Conservation (phyloP, 2,888 invertebrate species). For the Stenotaenia linearis region DNA sequence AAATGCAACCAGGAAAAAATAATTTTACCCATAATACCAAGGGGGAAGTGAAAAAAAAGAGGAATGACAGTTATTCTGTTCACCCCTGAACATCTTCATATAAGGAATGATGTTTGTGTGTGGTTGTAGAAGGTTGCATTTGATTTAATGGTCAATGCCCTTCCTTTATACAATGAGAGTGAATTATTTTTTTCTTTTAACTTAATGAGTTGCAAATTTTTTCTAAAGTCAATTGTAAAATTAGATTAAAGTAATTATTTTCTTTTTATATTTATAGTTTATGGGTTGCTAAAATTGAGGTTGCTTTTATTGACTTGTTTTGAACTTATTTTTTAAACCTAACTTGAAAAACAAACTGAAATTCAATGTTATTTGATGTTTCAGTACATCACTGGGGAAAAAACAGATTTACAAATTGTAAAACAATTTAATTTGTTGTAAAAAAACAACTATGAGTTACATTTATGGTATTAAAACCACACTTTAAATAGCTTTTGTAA, state of each 20-base stretch:
- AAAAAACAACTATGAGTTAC: no score
- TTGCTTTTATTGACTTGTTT: not conserved
- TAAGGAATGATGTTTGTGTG: not conserved
- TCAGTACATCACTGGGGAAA: no score
- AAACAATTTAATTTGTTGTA: no score
- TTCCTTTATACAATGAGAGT: not conserved
- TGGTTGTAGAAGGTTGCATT: not conserved
- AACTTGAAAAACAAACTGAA: no score
- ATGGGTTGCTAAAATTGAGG: not conserved
- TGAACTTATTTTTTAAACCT: no score
- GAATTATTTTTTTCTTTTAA: not conserved
- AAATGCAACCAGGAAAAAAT: no score
- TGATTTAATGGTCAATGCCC: not conserved
- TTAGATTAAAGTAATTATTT: not conserved
- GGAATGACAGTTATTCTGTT: not conserved
- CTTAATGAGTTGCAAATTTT: not conserved
- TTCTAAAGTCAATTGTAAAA: not conserved
- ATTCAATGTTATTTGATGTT: no score
- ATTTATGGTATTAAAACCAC: no score
- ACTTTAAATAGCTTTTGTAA: no score
- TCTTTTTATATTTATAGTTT: not conserved
- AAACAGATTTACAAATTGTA: no score
- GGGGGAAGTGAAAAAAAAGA: not conserved
- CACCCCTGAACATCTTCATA: not conserved
- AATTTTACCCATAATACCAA: no score